Evolutionary conservation across 2,888 invertebrate genomes (phyloP), one percentile per base, ranked within the genome.

Genomic region (Acanthosepion pharaonis): DNA sequence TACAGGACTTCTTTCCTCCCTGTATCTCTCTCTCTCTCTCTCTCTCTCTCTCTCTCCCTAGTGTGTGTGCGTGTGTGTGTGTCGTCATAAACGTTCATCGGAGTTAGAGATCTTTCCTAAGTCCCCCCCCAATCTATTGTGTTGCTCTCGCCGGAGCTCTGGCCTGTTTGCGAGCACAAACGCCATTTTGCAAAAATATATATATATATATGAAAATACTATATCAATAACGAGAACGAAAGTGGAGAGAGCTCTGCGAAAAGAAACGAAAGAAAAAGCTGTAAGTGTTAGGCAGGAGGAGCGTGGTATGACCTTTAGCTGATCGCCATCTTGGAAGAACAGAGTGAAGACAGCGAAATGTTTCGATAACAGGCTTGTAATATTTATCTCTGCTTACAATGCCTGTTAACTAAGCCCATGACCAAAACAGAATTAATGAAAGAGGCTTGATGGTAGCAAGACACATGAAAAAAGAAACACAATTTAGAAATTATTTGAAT

Each of bases 341-440:
- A 11, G 78, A n/a, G 28, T 78, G 78, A n/a, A 78, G 28, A 15
- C n/a, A 33, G 78, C 78, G 78, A n/a, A 33, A 78, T n/a, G n/a
- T n/a, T 78, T 33, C 78, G 78, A 78, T 78, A 78, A 33, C 78
- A 78, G n/a, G 78, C 78, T 78, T n/a, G 78, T 78, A n/a, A 78
- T 78, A 78, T 78, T 78, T 78, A 78, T 78, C n/a, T 78, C n/a
- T 78, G 78, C 78, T n/a, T 78, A 78, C 78, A 78, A 78, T 78
- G 78, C 78, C 78, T 78, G 78, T 78, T 78, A 78, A 78, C 78
- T 78, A 78, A 78, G 78, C 5, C n/a, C 78, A n/a, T 78, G 78
- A n/a, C 78, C n/a, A 78, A 78, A 78, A 78, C 78, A 78, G 78
- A n/a, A 78, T 78, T 78, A 78, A 78, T 78, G 78, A 78, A 78